Base-by-base conservation (phyloP, 2,113 vertebrate species). In the Prunella fulvescens region DNA sequence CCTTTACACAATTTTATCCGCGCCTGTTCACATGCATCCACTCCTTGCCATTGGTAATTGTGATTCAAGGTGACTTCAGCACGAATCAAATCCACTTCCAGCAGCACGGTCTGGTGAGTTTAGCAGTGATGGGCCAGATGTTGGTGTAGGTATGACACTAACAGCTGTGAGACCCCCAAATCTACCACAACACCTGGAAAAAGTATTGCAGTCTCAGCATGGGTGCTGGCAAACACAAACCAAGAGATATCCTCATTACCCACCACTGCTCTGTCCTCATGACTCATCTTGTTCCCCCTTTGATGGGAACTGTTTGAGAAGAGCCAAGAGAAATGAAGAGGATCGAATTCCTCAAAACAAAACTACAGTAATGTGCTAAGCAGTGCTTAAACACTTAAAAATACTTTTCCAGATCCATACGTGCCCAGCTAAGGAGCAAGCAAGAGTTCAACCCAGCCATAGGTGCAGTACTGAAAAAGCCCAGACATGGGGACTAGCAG, bases 1-100 rank as follows among this genome's bases (percentile, higher is more conserved):
- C 20, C 16, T 78, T 73, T 65, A 53, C 0, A 11, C 8, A 28
- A 10, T 22, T 86, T 70, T 57, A 39, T 70, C 71, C 0, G 0
- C 1, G 1, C 28, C 37, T 73, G 37, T 2, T 78, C 71, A 57
- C 58, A 37, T 44, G 19, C 19, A 40, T 39, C 22, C 70, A 23
- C 14, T 85, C 26, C 29, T 88, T 79, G 33, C 26, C 33, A 24
- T 4, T 4, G 0, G 14, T 35, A 71, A 54, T 19, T 71, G 37
- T 44, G 25, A 67, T 78, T 74, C 42, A 47, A 61, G 16, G 19
- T 47, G 58, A 37, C 58, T 77, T 51, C 42, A 72, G 19, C 20
- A 66, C 42, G 65, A 57, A 84, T 14, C 69, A 69, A 90, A 81
- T n/a, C 33, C 24, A 29, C 24, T 92, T 50, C 44, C 65, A 53